Base-by-base conservation (phyloP, 2,888 invertebrate genomes). In the Penaeus monodon region DNA sequence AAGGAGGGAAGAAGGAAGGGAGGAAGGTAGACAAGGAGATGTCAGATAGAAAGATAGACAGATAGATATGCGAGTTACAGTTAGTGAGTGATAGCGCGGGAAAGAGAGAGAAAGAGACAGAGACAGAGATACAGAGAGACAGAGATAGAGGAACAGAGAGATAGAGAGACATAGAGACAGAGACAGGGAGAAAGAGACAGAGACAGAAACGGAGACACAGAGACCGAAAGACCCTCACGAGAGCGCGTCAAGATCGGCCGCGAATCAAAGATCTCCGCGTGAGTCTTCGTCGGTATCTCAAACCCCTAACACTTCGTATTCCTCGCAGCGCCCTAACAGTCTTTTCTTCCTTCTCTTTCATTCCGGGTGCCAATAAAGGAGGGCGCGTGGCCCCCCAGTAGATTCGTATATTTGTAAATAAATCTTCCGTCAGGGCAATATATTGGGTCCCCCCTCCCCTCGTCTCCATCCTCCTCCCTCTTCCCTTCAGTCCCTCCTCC, bases 401-500 rank as follows among this genome's bases (percentile, higher is more conserved):
- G 84, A 84, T 84, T 84, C 84, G 84, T 84, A 84, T 84, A 84
- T 84, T 84, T 84, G 84, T 84, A 84, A 84, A 84, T 84, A 84
- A 84, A 84, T 84, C 84, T 84, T 84, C 84, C 66, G 84, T 63
- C 77, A 65, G 77, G 84, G 84, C 84, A 84, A 84, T 84, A 84
- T 84, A 84, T 84, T 84, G 84, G 78, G 63, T 68, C 68, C 66
- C 65, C 29, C 57, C 76, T 44, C 44, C 44, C 83, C n/a, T 22
- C 33, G 64, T 27, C 65, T 12, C 14, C 38, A 24, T 33, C 8
- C 22, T 33, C 17, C 33, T 44, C 49, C 68, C 49, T 33, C 65
- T n/a, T 44, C 57, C 38, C 65, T 10, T 29, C 44, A n/a, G 27
- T 12, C 14, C 24, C 24, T 64, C 64, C 74, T 66, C 81, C 44